These are phyloP conservation scores for Eledone cirrhosa DNA, from an alignment of 2,888 invertebrate species.

Conservation along the genomic window DNA sequence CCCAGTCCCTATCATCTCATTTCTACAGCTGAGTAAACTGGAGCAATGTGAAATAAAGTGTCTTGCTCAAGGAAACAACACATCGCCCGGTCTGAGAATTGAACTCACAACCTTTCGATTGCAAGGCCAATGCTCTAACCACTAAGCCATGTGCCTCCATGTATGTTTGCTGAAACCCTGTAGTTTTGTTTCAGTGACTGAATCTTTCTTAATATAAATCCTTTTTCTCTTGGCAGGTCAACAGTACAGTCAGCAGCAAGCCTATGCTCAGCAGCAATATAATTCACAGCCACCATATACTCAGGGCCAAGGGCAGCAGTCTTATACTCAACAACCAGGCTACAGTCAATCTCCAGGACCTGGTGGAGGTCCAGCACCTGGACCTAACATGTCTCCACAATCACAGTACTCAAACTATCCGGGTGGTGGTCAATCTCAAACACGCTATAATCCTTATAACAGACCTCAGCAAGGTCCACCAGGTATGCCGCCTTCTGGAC, in stretches of 20 bases:
- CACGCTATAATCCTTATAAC: slow-evolving; percentile 37
- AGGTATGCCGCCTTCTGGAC: slow-evolving; percentile 22
- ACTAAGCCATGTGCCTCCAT: too few relatives aligned
- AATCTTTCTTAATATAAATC: too few relatives aligned
- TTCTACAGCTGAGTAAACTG: too few relatives aligned
- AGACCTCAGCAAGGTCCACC: slow-evolving; percentile 21
- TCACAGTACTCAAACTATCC: slow-evolving; percentile 47
- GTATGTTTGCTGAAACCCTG: too few relatives aligned
- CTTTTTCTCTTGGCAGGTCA: slow-evolving; percentile 37
- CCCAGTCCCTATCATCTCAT: too few relatives aligned
- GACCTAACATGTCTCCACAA: slow-evolving; percentile 40
- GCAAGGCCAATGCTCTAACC: too few relatives aligned
- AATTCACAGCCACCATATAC: slow-evolving; percentile 43
- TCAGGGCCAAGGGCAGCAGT: slow-evolving; percentile 41
- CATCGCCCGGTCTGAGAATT: too few relatives aligned
- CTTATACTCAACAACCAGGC: slow-evolving; percentile 45
- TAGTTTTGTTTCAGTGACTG: too few relatives aligned
- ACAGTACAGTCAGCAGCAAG: slow-evolving; percentile 39
- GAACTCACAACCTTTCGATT: too few relatives aligned
- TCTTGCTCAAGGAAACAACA: too few relatives aligned
- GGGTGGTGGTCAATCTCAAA: slow-evolving; percentile 41
- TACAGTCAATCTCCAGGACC: slow-evolving; percentile 40
- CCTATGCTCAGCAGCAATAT: slow-evolving; percentile 47
- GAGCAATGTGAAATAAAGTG: too few relatives aligned
- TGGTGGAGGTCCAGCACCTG: background rate